Base-by-base conservation (phyloP, 1,140 invertebrate species). In the Drosophila sulfurigaster region DNA sequence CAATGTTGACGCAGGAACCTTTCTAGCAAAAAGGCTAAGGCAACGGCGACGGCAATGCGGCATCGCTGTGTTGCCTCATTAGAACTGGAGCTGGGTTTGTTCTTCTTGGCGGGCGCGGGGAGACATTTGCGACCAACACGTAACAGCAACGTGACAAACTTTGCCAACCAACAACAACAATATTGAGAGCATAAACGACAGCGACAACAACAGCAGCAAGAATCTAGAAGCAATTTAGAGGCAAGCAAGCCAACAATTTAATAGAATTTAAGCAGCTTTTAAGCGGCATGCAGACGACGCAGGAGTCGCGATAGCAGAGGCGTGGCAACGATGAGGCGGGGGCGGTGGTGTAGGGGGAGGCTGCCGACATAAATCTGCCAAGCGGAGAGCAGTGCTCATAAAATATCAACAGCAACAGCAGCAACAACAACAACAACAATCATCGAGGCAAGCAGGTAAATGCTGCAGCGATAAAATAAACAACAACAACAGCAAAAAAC, bases 231-330 rank as follows among this genome's bases (percentile, higher is more conserved):
- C 78, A 71, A 67, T 68, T 80, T 76, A 43, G 46, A 48, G 51
- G n/a, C 43, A 41, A 49, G 60, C 46, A 16, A 45, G 65, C 51
- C 46, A 35, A 57, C 67, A 74, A 86, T 86, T 86, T 82, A 86
- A 82, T 86, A 87, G 82, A 86, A 86, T 87, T 86, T 86, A 87
- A 86, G 71, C 82, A 79, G 67, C 82, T 78, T 85, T 85, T 78
- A 69, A 77, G 81, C 80, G 38, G 45, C 32, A 75, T 16, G 20
- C 30, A 38, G 35, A 13, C 30, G 28, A 13, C 25, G 32, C 10
- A 28, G 16, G 10, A 13, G 52, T n/a, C 11, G 32, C 10, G 41
- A 30, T 8, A 43, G 41, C 41, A 41, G 10, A 25, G 35, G 52
- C 0, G 20, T 25, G 20, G 20, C 20, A 0, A 25, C 0, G 16